Conservation (phyloP, 2,113 vertebrate genomes). For the Corapipo altera region DNA sequence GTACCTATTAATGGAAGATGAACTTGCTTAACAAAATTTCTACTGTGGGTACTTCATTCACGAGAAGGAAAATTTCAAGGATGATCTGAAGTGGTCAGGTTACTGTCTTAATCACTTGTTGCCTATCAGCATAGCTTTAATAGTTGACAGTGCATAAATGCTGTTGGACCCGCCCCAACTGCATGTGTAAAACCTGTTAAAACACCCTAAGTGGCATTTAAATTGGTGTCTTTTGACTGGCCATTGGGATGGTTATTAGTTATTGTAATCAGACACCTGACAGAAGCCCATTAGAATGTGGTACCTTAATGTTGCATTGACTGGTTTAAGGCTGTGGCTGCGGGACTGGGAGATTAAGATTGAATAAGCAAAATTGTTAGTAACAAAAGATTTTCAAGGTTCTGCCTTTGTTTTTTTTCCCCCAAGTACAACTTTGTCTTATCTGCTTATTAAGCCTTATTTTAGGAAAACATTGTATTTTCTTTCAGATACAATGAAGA, state of each 20-base stretch:
- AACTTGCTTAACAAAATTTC: background rate
- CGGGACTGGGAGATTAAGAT: background rate
- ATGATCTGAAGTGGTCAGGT: background rate
- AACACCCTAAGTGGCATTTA: constrained; percentile 16
- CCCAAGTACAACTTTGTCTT: background rate
- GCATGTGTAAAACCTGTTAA: background rate
- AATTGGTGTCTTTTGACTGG: constrained; percentile 2
- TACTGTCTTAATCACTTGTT: background rate
- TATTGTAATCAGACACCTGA: background rate
- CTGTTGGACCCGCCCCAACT: background rate
- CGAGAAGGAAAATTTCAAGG: background rate
- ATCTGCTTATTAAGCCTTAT: background rate
- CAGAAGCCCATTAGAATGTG: background rate
- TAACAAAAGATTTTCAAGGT: background rate
- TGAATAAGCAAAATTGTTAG: background rate
- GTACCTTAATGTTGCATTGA: background rate
- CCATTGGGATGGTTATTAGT: background rate
- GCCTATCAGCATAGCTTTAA: background rate
- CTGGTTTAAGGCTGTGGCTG: background rate
- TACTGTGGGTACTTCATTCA: background rate
- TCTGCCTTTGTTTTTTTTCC: background rate
- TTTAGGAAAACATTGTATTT: constrained; percentile 18
- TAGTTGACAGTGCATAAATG: background rate
- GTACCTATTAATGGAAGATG: background rate
- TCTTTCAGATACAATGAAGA: constrained; percentile 92